phyloP scores from a whole-genome alignment of 2,113 vertebrate genomes.

The Gallinago undulata region DNA sequence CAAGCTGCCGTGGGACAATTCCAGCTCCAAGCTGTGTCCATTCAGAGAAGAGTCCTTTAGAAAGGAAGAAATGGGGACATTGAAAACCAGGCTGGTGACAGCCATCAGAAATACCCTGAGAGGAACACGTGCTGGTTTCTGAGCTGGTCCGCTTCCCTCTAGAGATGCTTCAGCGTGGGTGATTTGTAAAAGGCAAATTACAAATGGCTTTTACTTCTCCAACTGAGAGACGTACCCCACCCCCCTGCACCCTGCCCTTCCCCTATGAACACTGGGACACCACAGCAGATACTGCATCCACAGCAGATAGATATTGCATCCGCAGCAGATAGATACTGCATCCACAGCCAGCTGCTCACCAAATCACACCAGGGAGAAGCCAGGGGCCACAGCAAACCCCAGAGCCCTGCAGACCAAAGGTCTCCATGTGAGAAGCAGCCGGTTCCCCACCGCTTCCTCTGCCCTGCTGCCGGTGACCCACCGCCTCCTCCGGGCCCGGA shows the following conservation, averaged over 20 bases:
- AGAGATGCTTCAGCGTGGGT: not conserved
- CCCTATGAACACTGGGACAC: not conserved
- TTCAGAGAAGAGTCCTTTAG: not conserved
- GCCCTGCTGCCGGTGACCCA: conserved; percentile 36
- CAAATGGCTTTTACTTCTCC: not conserved
- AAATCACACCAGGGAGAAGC: not conserved
- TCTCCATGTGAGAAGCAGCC: not conserved
- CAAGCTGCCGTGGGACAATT: fast-evolving
- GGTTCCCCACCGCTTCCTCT: conserved; percentile 9
- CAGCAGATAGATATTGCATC: not conserved
- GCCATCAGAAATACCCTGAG: not conserved
- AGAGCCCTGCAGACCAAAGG: not conserved
- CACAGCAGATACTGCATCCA: not conserved
- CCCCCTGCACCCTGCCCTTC: fast-evolving
- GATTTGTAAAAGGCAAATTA: not conserved
- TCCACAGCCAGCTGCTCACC: not conserved
- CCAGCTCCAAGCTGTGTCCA: not conserved
- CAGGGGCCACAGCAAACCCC: fast-evolving
- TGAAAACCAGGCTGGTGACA: not conserved
- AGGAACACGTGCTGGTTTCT: not conserved
- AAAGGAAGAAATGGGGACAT: not conserved
- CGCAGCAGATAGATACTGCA: not conserved
- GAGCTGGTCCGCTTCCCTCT: fast-evolving
- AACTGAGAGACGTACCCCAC: not conserved
- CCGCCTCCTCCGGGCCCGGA: conserved; percentile 19